Evolutionary conservation across 1,140 invertebrate genomes (phyloP), one percentile per base, ranked within the genome.

Genomic region (Rhagoletis pomonella): DNA sequence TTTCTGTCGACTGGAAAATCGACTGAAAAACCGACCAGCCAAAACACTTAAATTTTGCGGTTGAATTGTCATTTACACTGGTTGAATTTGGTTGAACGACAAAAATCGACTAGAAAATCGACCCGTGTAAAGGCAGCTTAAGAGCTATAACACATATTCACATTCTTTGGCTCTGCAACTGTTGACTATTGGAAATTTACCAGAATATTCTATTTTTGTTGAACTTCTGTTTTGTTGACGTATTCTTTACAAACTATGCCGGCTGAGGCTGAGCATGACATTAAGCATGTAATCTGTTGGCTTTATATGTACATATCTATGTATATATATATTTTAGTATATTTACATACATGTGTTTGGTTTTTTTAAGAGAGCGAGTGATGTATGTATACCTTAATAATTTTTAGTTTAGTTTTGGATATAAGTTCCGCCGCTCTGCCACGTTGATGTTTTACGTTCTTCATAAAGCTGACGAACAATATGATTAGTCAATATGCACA

Each of bases 141-240:
- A 29, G 29, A 29, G 6, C 12, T 59, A 1, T 59, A 59, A 12
- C 58, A 12, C 58, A 7, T 59, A 59, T 6, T 12, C 6, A 59
- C 65, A 67, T 67, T 29, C 29, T 29, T 29, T 67, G 42, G 42
- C 67, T 47, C 4, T 42, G 4, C 39, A 73, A 73, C 67, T 73
- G 42, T 44, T 14, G 67, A 2, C 12, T 73, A 73, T 73, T 73
- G 67, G 67, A 73, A 73, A 55, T 81, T 81, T 58, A 81, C 73
- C 19, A 81, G 73, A 81, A 81, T 19, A 10, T 6, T 19, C 73
- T 81, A 81, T 81, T 81, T 81, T 81, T 81, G n/a, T 81, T 55
- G 2, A 17, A 7, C 2, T 81, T 81, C 55, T 58, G 47, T 81
- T 81, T 81, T 81, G 73, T 81, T 81, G 73, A 17, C 47, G 55